A percentile compares a stretch with the other conserved stretches of the same genome.
phyloP scores from a whole-genome alignment of 2,797 vertebrate species.

The Sitta carolinensis region DNA sequence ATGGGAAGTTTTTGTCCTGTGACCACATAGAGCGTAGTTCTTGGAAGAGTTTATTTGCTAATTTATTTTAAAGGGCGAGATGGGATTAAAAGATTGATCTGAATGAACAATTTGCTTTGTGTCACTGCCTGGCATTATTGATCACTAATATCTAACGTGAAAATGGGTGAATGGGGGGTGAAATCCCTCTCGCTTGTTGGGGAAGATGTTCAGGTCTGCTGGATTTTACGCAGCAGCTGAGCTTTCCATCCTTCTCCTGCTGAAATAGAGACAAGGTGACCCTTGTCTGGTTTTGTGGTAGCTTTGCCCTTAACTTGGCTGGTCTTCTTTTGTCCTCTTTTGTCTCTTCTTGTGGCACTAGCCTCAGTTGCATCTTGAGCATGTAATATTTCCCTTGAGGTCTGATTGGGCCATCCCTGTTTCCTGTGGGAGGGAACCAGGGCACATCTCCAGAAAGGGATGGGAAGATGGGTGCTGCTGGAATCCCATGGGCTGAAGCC shows the following conservation, averaged over 20 bases:
- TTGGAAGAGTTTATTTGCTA: conserved; percentile 25
- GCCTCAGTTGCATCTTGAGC: not conserved
- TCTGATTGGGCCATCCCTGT: not conserved
- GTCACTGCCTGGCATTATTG: not conserved
- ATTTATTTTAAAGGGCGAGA: conserved; percentile 31
- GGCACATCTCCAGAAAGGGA: not conserved
- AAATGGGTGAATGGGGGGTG: not conserved
- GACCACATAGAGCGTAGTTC: not conserved
- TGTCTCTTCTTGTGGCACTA: not conserved
- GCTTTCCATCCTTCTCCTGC: not conserved
- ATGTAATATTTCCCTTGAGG: not conserved
- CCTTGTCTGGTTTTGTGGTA: fast-evolving
- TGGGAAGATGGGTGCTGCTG: not conserved
- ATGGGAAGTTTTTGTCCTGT: not conserved
- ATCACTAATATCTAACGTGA: not conserved
- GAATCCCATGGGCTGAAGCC: not conserved
- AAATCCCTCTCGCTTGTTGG: not conserved
- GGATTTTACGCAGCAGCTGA: not conserved
- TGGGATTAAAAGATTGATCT: conserved; percentile 43
- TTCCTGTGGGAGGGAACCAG: not conserved
- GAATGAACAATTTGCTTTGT: conserved; percentile 45
- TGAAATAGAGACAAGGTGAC: not conserved
- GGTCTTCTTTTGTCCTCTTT: fast-evolving
- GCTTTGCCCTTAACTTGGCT: not conserved
- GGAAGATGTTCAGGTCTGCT: not conserved